Evolutionary conservation across 2,113 vertebrate species (phyloP), one percentile per base, ranked within the genome.

Genomic region (Silurus glanis): DNA sequence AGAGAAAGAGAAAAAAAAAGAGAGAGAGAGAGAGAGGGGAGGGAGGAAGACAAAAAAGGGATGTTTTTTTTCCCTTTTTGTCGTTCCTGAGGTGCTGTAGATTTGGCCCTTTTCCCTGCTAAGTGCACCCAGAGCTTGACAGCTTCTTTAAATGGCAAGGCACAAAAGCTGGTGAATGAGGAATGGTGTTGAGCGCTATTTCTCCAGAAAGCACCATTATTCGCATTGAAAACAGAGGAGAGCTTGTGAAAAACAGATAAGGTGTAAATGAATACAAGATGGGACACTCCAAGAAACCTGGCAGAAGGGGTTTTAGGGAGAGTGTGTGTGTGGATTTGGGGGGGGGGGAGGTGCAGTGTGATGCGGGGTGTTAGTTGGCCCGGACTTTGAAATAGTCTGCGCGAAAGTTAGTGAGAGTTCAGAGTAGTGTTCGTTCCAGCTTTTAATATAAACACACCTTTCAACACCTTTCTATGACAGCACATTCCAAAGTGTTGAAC

Each of bases 111-210:
- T 71, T 96, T 96, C 95, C 93, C 94, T 96, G 96, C 96, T 96
- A 96, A 94, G 93, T 93, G 93, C 92, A 95, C 92, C 95, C 96
- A 95, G 94, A 95, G 95, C 95, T 96, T 98, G 98, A 99, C 97
- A 99, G 97, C 96, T 97, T 97, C 97, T 98, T 97, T 98, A 97
- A 97, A 97, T 94, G 95, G 93, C 94, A 94, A 93, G 94, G 89
- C 94, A 97, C 96, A 97, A 98, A 98, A 95, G 96, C 94, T 93
- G 94, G 93, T 95, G 96, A 96, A 96, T 96, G 96, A 96, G 96
- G 95, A 96, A 96, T 96, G 96, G 95, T 95, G 95, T 94, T 93
- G 92, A 95, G 95, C 95, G 91, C 93, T 90, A 91, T 94, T 59
- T 95, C 94, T 95, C 92, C 87, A 90, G 91, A 93, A 96, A 93